These are phyloP conservation scores for Monochamus alternatus DNA, from an alignment of 2,888 invertebrate genomes.

Conservation along the genomic window DNA sequence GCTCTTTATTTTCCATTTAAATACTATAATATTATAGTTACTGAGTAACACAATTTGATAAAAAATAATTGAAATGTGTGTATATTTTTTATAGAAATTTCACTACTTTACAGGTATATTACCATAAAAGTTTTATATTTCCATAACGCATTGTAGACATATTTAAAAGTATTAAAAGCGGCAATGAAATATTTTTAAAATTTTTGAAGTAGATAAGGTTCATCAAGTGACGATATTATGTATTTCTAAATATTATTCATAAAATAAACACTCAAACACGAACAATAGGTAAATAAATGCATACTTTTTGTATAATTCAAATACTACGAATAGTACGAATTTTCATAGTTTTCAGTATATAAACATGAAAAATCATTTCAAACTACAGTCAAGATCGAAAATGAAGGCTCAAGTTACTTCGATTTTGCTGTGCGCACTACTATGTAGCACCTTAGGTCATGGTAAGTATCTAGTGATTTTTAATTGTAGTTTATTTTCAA, in stretches of 20 bases:
- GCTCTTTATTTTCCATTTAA: too few relatives aligned
- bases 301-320: slow-evolving; percentile 25
- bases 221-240: slow-evolving; percentile 12
- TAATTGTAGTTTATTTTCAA: background rate
- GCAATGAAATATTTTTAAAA: slow-evolving; percentile 6
- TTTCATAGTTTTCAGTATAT: slow-evolving; percentile 32
- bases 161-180: background rate
- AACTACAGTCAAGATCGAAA: slow-evolving; percentile 47
- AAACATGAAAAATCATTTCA: slow-evolving; percentile 35
- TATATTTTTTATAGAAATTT: too few relatives aligned
- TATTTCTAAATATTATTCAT: slow-evolving; percentile 8
- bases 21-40: too few relatives aligned
- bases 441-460: slow-evolving; percentile 54
- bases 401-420: slow-evolving; percentile 55
- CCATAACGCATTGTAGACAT: background rate
- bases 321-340: slow-evolving; percentile 29
- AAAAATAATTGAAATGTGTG: background rate
- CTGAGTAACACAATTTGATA: too few relatives aligned
- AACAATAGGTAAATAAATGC: slow-evolving; percentile 12
- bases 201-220: slow-evolving; percentile 24
- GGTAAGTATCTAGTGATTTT: slow-evolving; percentile 47
- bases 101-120: background rate
- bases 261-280: slow-evolving; percentile 1
- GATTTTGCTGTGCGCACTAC: slow-evolving; percentile 53
- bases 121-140: background rate